A percentile compares a stretch with the other conserved stretches of the same genome.
Evolutionary conservation across 1,140 invertebrate species (phyloP).

Genomic region (Trialeurodes vaporariorum): DNA sequence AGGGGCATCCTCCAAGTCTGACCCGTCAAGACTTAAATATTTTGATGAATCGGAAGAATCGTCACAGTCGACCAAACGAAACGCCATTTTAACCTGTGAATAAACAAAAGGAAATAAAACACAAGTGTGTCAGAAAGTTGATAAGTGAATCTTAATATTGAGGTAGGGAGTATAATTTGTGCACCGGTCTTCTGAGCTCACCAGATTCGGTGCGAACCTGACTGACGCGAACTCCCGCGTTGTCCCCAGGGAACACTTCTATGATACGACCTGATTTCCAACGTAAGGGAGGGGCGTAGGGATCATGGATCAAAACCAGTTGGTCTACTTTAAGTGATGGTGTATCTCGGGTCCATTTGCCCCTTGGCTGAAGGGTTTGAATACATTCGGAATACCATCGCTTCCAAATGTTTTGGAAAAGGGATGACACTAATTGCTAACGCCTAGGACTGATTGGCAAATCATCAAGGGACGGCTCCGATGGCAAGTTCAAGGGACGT

Average conservation of each 20-base stretch:
- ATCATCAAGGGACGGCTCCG: too few relatives aligned
- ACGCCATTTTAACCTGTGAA: too few relatives aligned
- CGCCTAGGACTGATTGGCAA: too few relatives aligned
- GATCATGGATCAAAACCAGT: slow-evolving; percentile 32
- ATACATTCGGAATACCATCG: slow-evolving; percentile 30
- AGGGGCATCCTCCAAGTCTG: too few relatives aligned
- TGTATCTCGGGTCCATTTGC: slow-evolving; percentile 23
- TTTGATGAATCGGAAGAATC: too few relatives aligned
- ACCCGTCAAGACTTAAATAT: too few relatives aligned
- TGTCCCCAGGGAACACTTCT: slow-evolving; percentile 26
- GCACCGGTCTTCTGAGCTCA: slow-evolving; percentile 22
- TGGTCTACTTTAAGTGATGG: slow-evolving; percentile 21
- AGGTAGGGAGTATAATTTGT: slow-evolving; percentile 18
- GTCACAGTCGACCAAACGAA: too few relatives aligned
- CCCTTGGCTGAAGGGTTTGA: slow-evolving; percentile 23
- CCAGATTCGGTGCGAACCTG: slow-evolving; percentile 26
- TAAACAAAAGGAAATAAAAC: too few relatives aligned
- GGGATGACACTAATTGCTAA: too few relatives aligned
- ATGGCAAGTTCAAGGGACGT: too few relatives aligned
- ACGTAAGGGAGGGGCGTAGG: slow-evolving; percentile 25
- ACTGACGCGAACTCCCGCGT: slow-evolving; percentile 27
- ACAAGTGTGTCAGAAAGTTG: too few relatives aligned
- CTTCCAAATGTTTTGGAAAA: slow-evolving; percentile 32
- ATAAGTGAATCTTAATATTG: slow-evolving; percentile 8
- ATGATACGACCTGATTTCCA: slow-evolving; percentile 29